A percentile compares a stretch with the other conserved stretches of the same genome.
Evolutionary conservation across 2,888 invertebrate genomes (phyloP).

Genomic region (Agriopis aurantiaria): DNA sequence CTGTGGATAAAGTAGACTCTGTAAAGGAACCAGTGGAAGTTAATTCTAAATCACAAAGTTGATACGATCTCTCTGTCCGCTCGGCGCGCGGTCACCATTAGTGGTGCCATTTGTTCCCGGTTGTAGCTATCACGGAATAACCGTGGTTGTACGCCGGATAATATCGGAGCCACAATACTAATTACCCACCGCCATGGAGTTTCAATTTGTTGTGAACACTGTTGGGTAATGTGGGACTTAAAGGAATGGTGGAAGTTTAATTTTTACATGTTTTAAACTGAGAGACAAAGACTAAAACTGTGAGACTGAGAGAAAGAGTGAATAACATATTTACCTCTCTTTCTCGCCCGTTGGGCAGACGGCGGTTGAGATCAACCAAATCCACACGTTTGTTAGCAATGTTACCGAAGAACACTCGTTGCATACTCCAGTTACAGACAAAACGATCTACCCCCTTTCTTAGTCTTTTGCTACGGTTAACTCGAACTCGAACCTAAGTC

Average conservation of each 20-base stretch:
- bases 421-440: too few relatives aligned
- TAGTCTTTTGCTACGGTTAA: too few relatives aligned
- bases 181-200: constrained; percentile 15
- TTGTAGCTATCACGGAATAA: background rate
- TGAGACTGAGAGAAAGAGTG: too few relatives aligned
- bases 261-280: background rate
- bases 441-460: too few relatives aligned
- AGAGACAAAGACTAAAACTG: too few relatives aligned
- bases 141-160: constrained; percentile 17
- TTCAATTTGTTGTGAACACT: constrained; percentile 7
- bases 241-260: background rate
- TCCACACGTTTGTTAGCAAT: too few relatives aligned
- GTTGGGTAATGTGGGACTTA: background rate
- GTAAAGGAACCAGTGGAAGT: constrained; percentile 7
- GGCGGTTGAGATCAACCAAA: too few relatives aligned
- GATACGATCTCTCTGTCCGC: constrained; percentile 28
- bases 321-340: too few relatives aligned
- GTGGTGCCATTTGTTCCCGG: constrained; percentile 31
- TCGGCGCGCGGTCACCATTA: constrained; percentile 27
- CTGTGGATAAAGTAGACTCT: background rate
- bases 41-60: constrained; percentile 15
- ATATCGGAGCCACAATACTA: constrained; percentile 26
- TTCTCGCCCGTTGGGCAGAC: too few relatives aligned
- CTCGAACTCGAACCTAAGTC: too few relatives aligned
- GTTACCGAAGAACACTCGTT: too few relatives aligned